A percentile compares a stretch with the other conserved stretches of the same genome.
phyloP scores from a whole-genome alignment of 2,888 invertebrate genomes.

The Embidobia sp. region DNA sequence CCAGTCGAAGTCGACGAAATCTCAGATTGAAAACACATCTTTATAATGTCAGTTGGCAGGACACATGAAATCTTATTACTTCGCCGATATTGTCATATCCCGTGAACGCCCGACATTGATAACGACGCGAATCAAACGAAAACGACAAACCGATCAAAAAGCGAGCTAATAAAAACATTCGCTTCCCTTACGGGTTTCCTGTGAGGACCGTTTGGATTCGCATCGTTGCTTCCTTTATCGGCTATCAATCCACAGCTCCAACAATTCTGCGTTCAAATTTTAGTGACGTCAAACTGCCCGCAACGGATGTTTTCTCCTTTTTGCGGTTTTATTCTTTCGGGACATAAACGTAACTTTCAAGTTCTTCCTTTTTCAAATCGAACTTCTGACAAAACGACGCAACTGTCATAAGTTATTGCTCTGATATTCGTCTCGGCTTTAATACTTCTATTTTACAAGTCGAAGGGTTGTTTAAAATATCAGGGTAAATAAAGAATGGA shows the following conservation, averaged over 20 bases:
- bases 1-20: no score
- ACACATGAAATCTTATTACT: conserved; percentile 28
- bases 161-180: conserved; percentile 64
- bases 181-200: conserved; percentile 21
- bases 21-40: conserved; percentile 45
- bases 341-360: conserved; percentile 23
- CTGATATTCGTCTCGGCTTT: conserved; percentile 14
- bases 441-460: conserved; percentile 26
- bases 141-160: conserved; percentile 62
- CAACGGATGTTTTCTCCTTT: conserved; percentile 37
- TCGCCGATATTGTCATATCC: conserved; percentile 48
- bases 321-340: conserved; percentile 24
- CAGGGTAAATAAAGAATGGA: not conserved
- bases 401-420: conserved; percentile 25
- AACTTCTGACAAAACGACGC: conserved; percentile 28
- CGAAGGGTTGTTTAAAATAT: conserved; percentile 13
- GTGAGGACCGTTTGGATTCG: conserved; percentile 42
- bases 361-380: conserved; percentile 17
- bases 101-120: conserved; percentile 19
- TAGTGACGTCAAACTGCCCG: conserved; percentile 63
- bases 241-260: conserved; percentile 67
- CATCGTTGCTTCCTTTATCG: conserved; percentile 67
- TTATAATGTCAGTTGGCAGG: conserved; percentile 33
- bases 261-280: conserved; percentile 69
- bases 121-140: conserved; percentile 44